Base-by-base conservation (phyloP, 2,888 invertebrate species). In the Xestia sexstrigata region DNA sequence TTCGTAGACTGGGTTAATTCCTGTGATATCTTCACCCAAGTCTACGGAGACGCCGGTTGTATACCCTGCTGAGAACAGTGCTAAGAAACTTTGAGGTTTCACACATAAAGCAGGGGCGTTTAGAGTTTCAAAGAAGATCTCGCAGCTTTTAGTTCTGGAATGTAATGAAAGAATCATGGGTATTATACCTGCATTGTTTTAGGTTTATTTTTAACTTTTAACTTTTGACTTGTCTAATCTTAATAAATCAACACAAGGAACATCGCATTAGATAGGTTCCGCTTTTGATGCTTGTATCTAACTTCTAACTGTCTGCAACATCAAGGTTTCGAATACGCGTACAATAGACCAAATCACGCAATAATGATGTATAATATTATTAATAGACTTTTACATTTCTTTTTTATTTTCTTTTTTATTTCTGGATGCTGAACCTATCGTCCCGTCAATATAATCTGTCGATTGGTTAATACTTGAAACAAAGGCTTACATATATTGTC, bases 31-130 rank as follows among this genome's bases (percentile, higher is more conserved):
- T 70, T 93, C 91, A 2, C 96, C 96, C 3, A 96, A 83, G 85
- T 96, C 96, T 0, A 96, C 92, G n/a, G 93, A 92, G 3, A 96
- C 67, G 0, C 96, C 96, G 0, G 95, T 95, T 0, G 95, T 93
- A 30, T 60, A 82, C 0, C 96, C 96, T 0, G 93, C 93, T 0
- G 95, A 95, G 71, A 94, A 96, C 11, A 96, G 86, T 0, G 95
- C 88, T 15, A 96, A 86, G 0, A 93, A 93, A 49, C 90, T 88
- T 78, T 95, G 94, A 0, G 94, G 79, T 76, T 95, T 95, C 9
- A 96, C 89, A 69, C 95, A 96, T 3, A 96, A 45, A 0, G 91
- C 93, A 0, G 96, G 95, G 2, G 88, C 84, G 65, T 96, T 96
- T 3, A 96, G 85, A 0, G 93, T 91, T 80, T 96, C 96, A 75